phyloP scores from a whole-genome alignment of 2,113 vertebrate species.

The Psilopogon haemacephalus region DNA sequence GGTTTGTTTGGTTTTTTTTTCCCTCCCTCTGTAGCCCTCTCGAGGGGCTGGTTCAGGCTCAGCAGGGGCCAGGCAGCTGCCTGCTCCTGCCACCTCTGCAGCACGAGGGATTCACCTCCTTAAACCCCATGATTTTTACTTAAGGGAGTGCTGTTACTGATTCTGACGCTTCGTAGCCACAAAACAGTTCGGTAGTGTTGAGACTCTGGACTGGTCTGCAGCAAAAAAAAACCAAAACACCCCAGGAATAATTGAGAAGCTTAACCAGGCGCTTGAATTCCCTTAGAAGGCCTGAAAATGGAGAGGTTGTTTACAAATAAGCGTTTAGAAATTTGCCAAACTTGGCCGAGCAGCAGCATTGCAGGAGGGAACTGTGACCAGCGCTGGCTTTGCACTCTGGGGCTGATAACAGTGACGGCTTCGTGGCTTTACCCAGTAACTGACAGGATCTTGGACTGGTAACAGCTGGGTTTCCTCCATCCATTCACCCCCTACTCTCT shows the following conservation, averaged over 20 bases:
- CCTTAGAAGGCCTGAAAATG: not conserved
- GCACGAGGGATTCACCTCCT: not conserved
- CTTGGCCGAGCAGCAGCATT: accelerated
- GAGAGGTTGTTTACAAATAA: not conserved
- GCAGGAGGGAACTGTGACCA: not conserved
- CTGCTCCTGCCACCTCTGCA: accelerated
- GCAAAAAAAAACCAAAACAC: too few species aligned
- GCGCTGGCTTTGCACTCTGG: not conserved
- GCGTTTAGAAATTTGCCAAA: not conserved
- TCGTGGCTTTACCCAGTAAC: not conserved
- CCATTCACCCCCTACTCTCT: constrained; percentile 19
- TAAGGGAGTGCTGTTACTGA: not conserved
- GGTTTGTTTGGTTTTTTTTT: not conserved
- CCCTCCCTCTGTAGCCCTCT: not conserved
- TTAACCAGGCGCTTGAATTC: accelerated
- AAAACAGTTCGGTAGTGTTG: accelerated
- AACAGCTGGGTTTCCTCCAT: constrained; percentile 53
- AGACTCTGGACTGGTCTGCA: accelerated
- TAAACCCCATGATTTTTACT: not conserved
- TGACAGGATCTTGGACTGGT: constrained; percentile 6
- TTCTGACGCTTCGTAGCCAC: not conserved
- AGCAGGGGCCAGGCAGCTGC: not conserved
- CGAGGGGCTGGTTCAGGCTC: not conserved
- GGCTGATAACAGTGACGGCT: not conserved
- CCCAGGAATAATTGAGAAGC: too few species aligned